Evolutionary conservation across 2,797 vertebrate genomes (phyloP).

Genomic region (Coreius guichenoti): DNA sequence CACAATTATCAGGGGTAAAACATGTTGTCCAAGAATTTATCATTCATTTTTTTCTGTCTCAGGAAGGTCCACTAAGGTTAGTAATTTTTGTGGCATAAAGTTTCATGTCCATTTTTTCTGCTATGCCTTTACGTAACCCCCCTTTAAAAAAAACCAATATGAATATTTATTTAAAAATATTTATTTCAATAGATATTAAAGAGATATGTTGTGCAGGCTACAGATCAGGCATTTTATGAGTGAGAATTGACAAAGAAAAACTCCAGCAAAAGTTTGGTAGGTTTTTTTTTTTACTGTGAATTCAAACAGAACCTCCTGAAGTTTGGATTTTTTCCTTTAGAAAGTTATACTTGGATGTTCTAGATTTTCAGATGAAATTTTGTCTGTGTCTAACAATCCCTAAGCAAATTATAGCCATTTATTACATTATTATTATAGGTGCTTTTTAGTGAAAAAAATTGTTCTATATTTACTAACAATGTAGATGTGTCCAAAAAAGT

Average conservation of each 20-base stretch:
- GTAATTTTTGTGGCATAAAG: background rate
- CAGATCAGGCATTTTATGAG: background rate
- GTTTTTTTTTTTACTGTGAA: too few species aligned
- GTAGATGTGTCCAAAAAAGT: too few species aligned
- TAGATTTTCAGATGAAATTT: background rate
- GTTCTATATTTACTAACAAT: too few species aligned
- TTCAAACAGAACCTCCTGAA: too few species aligned
- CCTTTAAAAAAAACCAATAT: background rate
- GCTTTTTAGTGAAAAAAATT: background rate
- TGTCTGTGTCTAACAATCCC: background rate
- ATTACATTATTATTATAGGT: background rate
- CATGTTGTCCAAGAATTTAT: background rate
- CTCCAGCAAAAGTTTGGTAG: too few species aligned
- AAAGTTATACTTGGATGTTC: too few species aligned
- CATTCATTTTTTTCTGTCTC: background rate
- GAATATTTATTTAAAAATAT: background rate
- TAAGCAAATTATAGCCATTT: background rate
- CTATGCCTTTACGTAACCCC: background rate
- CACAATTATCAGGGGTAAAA: slow-evolving; percentile 19
- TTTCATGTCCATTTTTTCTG: background rate
- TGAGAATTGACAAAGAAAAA: background rate
- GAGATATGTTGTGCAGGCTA: background rate
- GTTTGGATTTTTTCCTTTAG: too few species aligned
- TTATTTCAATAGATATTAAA: background rate
- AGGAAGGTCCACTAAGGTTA: background rate